Percentiles rank a stretch among this genome's conserved stretches.
These are phyloP conservation scores for Enhydra lutris DNA, from an alignment of 2,113 vertebrate genomes.

Conservation along the genomic window DNA sequence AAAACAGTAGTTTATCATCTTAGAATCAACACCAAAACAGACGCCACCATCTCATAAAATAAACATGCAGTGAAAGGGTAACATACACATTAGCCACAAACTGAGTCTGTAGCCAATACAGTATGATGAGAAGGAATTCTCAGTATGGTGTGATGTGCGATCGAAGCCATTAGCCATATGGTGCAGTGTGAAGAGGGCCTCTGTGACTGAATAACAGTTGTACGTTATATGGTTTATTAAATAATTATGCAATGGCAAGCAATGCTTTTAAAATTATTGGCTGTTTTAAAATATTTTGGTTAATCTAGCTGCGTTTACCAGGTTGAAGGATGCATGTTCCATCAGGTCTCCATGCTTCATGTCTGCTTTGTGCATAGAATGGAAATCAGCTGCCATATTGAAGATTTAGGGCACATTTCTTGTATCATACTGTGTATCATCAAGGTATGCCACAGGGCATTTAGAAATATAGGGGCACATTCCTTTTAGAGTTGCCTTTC, in stretches of 20 bases:
- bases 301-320: conserved; percentile 78
- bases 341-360: conserved; percentile 4
- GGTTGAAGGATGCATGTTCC: conserved; percentile 67
- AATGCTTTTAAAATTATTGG: conserved; percentile 83
- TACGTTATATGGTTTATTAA: conserved; percentile 86
- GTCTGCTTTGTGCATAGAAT: conserved; percentile 50
- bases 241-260: conserved; percentile 86
- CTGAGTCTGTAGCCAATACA: conserved; percentile 81
- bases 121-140: conserved; percentile 81
- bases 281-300: conserved; percentile 84
- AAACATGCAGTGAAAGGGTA: conserved; percentile 87
- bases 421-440: conserved; percentile 19
- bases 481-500: conserved; percentile 32
- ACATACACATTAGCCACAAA: conserved; percentile 82
- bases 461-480: conserved; percentile 39
- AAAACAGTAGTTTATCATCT: conserved; percentile 80
- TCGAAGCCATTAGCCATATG: conserved; percentile 87
- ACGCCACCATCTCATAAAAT: conserved; percentile 85
- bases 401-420: conserved; percentile 52
- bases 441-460: conserved; percentile 32
- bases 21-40: conserved; percentile 82
- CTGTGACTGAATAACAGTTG: conserved; percentile 80
- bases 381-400: conserved; percentile 20
- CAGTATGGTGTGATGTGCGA: conserved; percentile 82
- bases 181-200: conserved; percentile 83